Base-by-base conservation (phyloP, 2,888 invertebrate species). In the Patella caerulea region DNA sequence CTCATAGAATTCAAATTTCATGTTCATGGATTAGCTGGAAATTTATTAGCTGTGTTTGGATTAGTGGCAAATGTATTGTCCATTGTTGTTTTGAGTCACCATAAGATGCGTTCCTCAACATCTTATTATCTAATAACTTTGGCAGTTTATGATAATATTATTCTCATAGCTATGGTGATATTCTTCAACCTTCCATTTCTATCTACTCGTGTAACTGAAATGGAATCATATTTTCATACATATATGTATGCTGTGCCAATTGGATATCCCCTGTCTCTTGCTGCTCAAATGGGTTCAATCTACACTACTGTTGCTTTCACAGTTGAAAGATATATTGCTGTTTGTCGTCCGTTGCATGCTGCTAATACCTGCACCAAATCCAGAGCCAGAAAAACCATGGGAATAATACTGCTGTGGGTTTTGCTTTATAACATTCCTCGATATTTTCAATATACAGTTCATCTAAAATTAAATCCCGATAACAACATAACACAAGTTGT, bases 31-130 rank as follows among this genome's bases (percentile, higher is more conserved):
- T 94, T 98, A 81, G 93, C 97, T 71, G 98, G 98, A 83, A 98
- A 98, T 92, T 94, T 96, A 78, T 95, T 98, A 78, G 95, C 97
- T 69, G 96, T 97, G 94, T 95, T 97, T 24, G 91, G 91, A 29
- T 80, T 91, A 11, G 77, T 91, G 4, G 91, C 90, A 9, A 91
- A 91, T 80, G 82, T 88, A 15, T 77, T 91, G 45, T 88, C 91
- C 14, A 88, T 91, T n/a, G 83, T 88, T n/a, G 91, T 91, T 3
- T 84, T 91, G 53, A 83, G 86, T 59, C 87, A 88, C 79, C 94
- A 97, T 77, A 97, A 97, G 92, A 98, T 98, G 98, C 95, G 96
- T 88, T 97, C 97, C 79, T 97, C 98, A 90, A 97, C 98, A 90
- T 98, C 98, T 92, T 96, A 97, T 92, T 94, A 98, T 89, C 94